Evolutionary conservation across 2,888 invertebrate species (phyloP).

Genomic region (Bombylius discolor): DNA sequence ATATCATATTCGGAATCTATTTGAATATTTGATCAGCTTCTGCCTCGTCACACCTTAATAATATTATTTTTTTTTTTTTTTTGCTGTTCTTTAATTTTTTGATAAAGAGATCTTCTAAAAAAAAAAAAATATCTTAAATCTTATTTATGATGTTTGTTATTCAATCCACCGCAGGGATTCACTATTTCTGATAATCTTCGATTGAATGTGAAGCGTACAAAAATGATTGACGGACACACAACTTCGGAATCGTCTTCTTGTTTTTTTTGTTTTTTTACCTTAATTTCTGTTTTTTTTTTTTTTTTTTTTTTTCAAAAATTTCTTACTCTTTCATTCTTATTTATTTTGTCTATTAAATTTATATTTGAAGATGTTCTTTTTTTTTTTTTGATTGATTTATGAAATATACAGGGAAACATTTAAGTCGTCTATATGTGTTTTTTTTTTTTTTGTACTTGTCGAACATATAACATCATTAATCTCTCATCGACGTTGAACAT

Average conservation of each 20-base stretch:
- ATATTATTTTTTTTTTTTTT: neutral
- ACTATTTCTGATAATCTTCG: neutral
- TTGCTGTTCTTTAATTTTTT: no score
- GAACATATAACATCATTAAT: slow-evolving; percentile 4
- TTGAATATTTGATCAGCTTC: neutral
- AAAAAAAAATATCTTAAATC: neutral
- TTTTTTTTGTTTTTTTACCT: neutral
- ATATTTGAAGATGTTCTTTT: neutral
- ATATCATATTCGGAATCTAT: neutral
- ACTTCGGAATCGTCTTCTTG: neutral
- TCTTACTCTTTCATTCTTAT: no score
- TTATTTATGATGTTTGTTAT: neutral
- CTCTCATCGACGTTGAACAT: slow-evolving; percentile 6
- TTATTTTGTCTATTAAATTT: neutral
- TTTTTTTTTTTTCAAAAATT: no score
- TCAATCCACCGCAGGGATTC: neutral
- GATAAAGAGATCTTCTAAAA: neutral
- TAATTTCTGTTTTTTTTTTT: no score
- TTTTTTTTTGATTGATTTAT: neutral
- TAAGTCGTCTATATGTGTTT: neutral
- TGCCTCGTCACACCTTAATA: neutral
- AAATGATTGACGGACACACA: neutral
- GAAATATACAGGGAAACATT: neutral
- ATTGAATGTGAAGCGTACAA: neutral
- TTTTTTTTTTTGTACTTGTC: neutral